Evolutionary conservation across 1,140 invertebrate species (phyloP).

Genomic region (Nomia melanderi): DNA sequence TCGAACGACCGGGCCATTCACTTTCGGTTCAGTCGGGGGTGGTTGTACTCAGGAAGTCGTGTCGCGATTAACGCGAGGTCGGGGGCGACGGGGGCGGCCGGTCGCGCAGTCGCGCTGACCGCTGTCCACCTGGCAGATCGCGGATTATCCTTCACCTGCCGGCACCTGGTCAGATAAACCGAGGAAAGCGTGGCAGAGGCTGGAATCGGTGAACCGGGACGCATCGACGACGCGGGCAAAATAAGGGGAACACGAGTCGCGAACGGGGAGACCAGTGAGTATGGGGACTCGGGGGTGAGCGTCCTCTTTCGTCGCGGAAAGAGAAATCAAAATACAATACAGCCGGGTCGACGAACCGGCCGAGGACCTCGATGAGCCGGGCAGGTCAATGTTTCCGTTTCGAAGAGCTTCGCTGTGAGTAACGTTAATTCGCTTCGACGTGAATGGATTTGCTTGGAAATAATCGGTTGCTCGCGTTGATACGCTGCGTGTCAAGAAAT

Average conservation of each 20-base stretch:
- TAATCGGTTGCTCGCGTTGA: too few species aligned
- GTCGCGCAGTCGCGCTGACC: slow-evolving; percentile 73
- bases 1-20: slow-evolving; percentile 45
- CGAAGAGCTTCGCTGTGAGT: not conserved
- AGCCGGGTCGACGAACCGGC: too few species aligned
- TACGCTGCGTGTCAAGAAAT: too few species aligned
- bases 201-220: not conserved
- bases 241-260: slow-evolving; percentile 60
- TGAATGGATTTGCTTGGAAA: not conserved
- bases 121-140: slow-evolving; percentile 62
- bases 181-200: not conserved
- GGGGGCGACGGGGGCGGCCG: slow-evolving; percentile 19
- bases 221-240: slow-evolving; percentile 33
- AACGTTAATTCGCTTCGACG: not conserved
- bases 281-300: not conserved
- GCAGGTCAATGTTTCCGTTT: not conserved
- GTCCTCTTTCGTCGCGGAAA: not conserved
- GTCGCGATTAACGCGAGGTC: not conserved
- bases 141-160: slow-evolving; percentile 44
- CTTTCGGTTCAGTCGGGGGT: slow-evolving; percentile 59
- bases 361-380: not conserved
- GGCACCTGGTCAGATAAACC: not conserved
- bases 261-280: slow-evolving; percentile 60
- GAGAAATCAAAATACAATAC: not conserved
- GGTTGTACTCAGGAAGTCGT: slow-evolving; percentile 46